phyloP scores from a whole-genome alignment of 2,888 invertebrate genomes.

The Pachymerium ferrugineum region DNA sequence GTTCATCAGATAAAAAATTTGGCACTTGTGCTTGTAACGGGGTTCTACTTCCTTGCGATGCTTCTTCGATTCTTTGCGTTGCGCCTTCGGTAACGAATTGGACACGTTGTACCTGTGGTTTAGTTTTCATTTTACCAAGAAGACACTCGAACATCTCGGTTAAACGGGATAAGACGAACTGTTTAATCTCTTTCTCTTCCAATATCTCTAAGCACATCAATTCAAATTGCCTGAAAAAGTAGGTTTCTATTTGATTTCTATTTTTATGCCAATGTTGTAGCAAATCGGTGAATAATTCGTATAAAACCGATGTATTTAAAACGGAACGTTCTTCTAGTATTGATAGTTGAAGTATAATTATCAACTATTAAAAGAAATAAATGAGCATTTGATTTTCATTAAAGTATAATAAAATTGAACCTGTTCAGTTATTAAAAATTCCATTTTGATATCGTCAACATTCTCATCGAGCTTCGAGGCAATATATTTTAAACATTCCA shows the following conservation, averaged over 20 bases:
- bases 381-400: constrained; percentile 21
- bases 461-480: not conserved
- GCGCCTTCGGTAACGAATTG: not conserved
- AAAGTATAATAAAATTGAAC: constrained; percentile 35
- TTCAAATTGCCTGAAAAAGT: not conserved
- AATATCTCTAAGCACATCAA: not conserved
- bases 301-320: not conserved
- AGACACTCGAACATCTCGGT: not conserved
- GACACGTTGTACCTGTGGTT: not conserved
- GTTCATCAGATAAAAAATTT: not conserved
- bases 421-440: constrained; percentile 38
- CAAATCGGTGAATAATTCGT: not conserved
- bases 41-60: not conserved
- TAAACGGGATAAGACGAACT: not conserved
- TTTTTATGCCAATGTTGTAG: not conserved
- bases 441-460: not conserved
- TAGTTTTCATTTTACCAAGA: not conserved
- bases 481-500: constrained; percentile 57
- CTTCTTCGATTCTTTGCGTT: not conserved
- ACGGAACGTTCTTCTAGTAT: constrained; percentile 39
- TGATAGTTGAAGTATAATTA: constrained; percentile 42
- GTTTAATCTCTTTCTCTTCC: not conserved
- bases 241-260: not conserved
- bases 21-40: not conserved
- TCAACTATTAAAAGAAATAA: no score